Base-by-base conservation (phyloP, 2,888 invertebrate species). In the Xestobium rufovillosum region DNA sequence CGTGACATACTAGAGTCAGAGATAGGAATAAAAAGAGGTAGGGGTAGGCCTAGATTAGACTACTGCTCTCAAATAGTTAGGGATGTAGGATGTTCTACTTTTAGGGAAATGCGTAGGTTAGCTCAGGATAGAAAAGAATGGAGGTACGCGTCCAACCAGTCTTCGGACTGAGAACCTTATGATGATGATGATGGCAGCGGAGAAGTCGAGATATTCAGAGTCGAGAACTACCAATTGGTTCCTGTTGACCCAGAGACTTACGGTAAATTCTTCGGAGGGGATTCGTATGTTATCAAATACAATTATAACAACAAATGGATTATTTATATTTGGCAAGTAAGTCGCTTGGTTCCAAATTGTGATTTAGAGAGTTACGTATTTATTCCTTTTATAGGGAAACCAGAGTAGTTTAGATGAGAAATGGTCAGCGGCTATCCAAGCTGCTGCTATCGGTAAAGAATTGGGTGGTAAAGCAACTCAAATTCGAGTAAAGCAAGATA, bases 131-230 rank as follows among this genome's bases (percentile, higher is more conserved):
- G n/a, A n/a, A n/a, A n/a, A n/a, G n/a, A n/a, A n/a, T n/a, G n/a
- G n/a, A n/a, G n/a, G n/a, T n/a, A n/a, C n/a, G n/a, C n/a, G n/a
- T n/a, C n/a, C n/a, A n/a, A n/a, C n/a, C n/a, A n/a, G n/a, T n/a
- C n/a, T n/a, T n/a, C n/a, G n/a, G n/a, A n/a, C n/a, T n/a, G n/a
- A n/a, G n/a, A n/a, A n/a, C n/a, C n/a, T n/a, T n/a, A n/a, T n/a
- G n/a, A n/a, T n/a, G n/a, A 85, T 0, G 85, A 85, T 53, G 71
- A 76, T 45, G 84, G 81, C 0, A 68, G 72, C 11, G 83, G 83
- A 1, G 60, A 65, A 28, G 63, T 68, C 14, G 66, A 72, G 55
- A 58, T 67, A 14, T 69, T 50, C 54, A 58, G 71, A 19, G 59
- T 73, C 30, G 71, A 72, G 52, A 63, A 72, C 45, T 66, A 69